phyloP scores from a whole-genome alignment of 2,888 invertebrate species.

The Rhodophaea formosa region DNA sequence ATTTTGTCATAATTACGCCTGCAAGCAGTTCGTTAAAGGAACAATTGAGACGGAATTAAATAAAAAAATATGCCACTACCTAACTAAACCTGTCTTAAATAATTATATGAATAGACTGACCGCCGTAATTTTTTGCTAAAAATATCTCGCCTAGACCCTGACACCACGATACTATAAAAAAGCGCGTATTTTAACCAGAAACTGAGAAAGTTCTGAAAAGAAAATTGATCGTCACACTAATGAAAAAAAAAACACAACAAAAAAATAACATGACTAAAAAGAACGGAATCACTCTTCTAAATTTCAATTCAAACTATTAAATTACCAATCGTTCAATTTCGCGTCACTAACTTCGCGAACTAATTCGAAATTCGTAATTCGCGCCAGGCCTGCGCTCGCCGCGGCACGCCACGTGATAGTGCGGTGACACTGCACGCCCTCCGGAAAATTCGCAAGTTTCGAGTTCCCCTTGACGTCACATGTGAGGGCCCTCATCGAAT shows the following conservation, averaged over 20 bases:
- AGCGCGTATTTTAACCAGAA: too few relatives aligned
- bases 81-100: background rate
- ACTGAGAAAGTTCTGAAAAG: too few relatives aligned
- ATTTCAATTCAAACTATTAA: background rate
- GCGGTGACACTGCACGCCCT: constrained; percentile 64
- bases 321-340: background rate
- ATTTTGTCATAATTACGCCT: background rate
- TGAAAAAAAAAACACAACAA: background rate
- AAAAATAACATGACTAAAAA: background rate
- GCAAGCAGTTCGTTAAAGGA: too few relatives aligned
- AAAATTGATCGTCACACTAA: background rate
- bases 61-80: too few relatives aligned
- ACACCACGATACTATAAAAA: too few relatives aligned
- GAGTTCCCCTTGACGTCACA: constrained; percentile 31
- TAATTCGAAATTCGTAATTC: constrained; percentile 45
- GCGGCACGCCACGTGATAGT: constrained; percentile 73
- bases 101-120: too few relatives aligned
- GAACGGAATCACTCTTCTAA: background rate
- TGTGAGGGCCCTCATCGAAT: constrained; percentile 58
- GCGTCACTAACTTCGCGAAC: constrained; percentile 26
- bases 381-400: constrained; percentile 69
- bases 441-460: constrained; percentile 67
- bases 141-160: too few relatives aligned
- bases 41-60: too few relatives aligned
- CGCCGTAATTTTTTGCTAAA: too few relatives aligned